Evolutionary conservation across 2,113 vertebrate species (phyloP).

Genomic region (Rhagologus leucostigma): DNA sequence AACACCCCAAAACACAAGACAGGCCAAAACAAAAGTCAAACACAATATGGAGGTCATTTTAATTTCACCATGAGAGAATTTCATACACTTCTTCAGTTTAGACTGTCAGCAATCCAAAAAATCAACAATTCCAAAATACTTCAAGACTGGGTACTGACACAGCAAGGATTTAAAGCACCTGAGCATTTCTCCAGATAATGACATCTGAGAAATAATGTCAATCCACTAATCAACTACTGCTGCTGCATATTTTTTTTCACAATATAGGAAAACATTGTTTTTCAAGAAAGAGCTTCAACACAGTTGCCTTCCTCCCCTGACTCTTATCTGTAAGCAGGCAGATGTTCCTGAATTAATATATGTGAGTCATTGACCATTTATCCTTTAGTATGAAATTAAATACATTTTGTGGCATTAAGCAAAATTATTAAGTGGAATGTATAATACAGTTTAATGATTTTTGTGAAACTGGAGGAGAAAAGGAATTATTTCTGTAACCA

Average conservation of each 20-base stretch:
- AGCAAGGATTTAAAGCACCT: conserved; percentile 3
- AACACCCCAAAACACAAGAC: background rate
- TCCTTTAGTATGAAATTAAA: conserved; percentile 41
- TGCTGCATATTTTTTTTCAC: background rate
- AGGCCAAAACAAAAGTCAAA: background rate
- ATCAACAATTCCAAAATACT: background rate
- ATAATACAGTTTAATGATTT: conserved; percentile 2
- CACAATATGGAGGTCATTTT: background rate
- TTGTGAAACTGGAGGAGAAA: background rate
- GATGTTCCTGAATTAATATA: conserved; percentile 65
- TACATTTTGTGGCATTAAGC: conserved; percentile 17
- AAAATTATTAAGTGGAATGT: conserved; percentile 19
- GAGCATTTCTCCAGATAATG: conserved; percentile 2
- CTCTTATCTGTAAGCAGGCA: conserved; percentile 69
- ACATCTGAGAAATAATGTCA: conserved; percentile 40
- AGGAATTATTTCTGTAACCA: background rate
- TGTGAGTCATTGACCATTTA: conserved; percentile 29
- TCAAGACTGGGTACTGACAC: background rate
- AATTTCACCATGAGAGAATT: background rate
- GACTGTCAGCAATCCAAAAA: conserved; percentile 3
- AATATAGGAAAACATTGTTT: background rate
- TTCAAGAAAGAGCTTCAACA: background rate
- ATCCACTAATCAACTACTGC: background rate
- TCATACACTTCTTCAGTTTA: background rate
- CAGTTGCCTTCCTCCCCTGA: background rate